Evolutionary conservation across 2,888 invertebrate genomes (phyloP).

Genomic region (Nycteola revayana): DNA sequence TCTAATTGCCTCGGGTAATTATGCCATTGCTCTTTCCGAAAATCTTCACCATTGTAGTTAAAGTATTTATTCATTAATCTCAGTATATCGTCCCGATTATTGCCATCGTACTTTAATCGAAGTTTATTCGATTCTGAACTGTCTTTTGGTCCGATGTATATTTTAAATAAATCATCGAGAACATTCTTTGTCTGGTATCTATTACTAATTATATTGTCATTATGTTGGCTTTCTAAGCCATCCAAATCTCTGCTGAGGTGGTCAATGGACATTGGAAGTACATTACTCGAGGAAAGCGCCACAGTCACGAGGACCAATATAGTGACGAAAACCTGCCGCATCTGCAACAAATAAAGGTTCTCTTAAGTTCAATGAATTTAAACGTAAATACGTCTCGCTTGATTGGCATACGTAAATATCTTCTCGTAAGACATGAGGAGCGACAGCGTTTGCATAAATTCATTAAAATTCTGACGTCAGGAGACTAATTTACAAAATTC

Average conservation of each 20-base stretch:
- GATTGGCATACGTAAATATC: slow-evolving; percentile 9
- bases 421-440: neutral
- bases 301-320: slow-evolving; percentile 59
- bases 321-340: slow-evolving; percentile 56
- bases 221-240: slow-evolving; percentile 46
- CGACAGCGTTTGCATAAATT: slow-evolving; percentile 15
- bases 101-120: slow-evolving; percentile 30
- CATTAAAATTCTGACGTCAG: slow-evolving; percentile 35
- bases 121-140: slow-evolving; percentile 25
- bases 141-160: slow-evolving; percentile 27
- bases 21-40: slow-evolving; percentile 68
- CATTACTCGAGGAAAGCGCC: slow-evolving; percentile 65
- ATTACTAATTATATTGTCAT: slow-evolving; percentile 66
- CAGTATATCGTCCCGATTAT: slow-evolving; percentile 42
- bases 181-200: slow-evolving; percentile 48
- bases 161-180: slow-evolving; percentile 53
- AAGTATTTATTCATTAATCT: slow-evolving; percentile 44
- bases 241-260: slow-evolving; percentile 45
- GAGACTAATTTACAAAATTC: slow-evolving; percentile 30
- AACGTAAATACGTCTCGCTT: slow-evolving; percentile 8
- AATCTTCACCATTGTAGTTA: slow-evolving; percentile 58
- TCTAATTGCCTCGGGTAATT: slow-evolving; percentile 69
- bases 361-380: neutral
- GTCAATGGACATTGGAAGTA: slow-evolving; percentile 56
- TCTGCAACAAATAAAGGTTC: slow-evolving; percentile 63